Evolutionary conservation across 1,140 invertebrate species (phyloP), one percentile per base, ranked within the genome.

Genomic region (Zaprionus camerounensis): DNA sequence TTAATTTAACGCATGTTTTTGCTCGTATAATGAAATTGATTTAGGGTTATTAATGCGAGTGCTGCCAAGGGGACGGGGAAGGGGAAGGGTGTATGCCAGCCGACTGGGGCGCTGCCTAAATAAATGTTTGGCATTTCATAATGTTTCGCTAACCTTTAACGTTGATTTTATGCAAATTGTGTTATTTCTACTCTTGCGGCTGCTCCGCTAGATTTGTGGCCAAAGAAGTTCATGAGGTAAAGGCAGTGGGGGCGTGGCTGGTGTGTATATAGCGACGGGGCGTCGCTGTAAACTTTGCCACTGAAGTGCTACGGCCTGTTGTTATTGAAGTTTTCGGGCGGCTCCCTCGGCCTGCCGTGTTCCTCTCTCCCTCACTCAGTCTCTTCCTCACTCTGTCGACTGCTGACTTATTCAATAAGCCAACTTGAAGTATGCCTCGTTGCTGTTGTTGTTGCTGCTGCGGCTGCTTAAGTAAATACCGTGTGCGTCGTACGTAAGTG

Each of bases 151-250:
- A 92, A 92, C 91, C 91, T 92, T 91, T 92, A 92, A 92, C 91
- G 91, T 92, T 91, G 82, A 92, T 92, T 92, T 92, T 92, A 92
- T 92, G 91, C 91, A 92, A 92, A 92, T 92, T 92, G 85, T 92
- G 82, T 91, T 91, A 79, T 92, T 84, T 36, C 67, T 71, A 71
- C 57, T 51, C 13, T 34, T 66, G 22, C 58, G 44, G 57, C 58
- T 51, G 44, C 22, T 34, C 31, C 26, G 55, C 41, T 56, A 51
- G 46, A 51, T 51, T 51, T 51, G 46, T 49, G 44, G 17, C 44
- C 44, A 20, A 49, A 12, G n/a, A 49, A 49, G n/a, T 20, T 11
- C 31, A 34, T 3, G 2, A 34, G 31, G 31, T 2, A 20, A 20
- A 15, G 44, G 64, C 46, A 24, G 22, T 9, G 64, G 46, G 67